A percentile compares a stretch with the other conserved stretches of the same genome.
These are phyloP conservation scores for Priocnemis perturbator DNA, from an alignment of 2,888 invertebrate species.

Conservation along the genomic window DNA sequence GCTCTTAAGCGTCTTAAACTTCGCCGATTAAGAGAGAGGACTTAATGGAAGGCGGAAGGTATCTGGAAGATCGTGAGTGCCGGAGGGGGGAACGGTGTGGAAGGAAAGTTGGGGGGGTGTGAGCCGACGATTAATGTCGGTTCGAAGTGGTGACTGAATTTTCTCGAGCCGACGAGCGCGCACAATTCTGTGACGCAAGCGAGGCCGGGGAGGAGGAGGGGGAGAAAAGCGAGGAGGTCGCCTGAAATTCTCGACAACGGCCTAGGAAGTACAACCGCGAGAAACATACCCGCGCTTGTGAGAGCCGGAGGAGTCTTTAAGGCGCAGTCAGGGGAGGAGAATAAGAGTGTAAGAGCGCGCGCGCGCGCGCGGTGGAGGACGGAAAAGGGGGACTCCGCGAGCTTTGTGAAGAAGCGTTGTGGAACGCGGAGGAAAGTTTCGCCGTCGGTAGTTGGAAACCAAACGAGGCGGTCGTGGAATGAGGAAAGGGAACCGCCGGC, in stretches of 20 bases:
- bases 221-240: neutral
- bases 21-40: conserved; percentile 4
- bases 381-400: conserved; percentile 1
- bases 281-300: neutral
- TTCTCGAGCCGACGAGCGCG: too few species aligned
- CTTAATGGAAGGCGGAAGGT: neutral
- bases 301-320: conserved; percentile 11
- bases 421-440: conserved; percentile 16
- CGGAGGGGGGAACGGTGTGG: neutral
- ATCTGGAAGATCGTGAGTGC: neutral
- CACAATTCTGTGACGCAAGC: neutral
- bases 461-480: conserved; percentile 17
- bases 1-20: conserved; percentile 15
- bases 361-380: neutral
- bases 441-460: conserved; percentile 16
- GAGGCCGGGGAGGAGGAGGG: neutral
- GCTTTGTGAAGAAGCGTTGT: conserved; percentile 6
- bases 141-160: too few species aligned
- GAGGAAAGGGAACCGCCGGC: neutral
- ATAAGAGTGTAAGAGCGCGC: conserved; percentile 6
- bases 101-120: neutral
- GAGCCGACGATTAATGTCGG: conserved; percentile 2
- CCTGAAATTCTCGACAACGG: neutral
- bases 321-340: conserved; percentile 11
- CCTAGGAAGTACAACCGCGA: neutral